Conservation (phyloP, 1,140 invertebrate genomes). For the Magallana ariakensis region DNA sequence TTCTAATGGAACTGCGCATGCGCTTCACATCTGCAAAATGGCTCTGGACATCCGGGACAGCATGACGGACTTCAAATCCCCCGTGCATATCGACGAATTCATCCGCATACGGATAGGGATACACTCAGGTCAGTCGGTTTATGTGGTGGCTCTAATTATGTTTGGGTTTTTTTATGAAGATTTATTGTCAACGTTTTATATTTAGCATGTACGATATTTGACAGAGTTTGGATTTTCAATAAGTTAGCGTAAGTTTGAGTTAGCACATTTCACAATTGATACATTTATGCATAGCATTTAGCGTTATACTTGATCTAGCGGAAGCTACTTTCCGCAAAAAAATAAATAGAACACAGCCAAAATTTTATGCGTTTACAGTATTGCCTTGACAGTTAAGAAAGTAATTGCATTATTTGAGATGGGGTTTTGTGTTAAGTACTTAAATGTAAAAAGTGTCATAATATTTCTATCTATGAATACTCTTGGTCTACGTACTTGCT, state of each 20-base stretch:
- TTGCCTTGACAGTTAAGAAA: too few species aligned
- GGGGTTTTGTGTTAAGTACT: too few species aligned
- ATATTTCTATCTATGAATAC: too few species aligned
- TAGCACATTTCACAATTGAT: not conserved
- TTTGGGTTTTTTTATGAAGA: not conserved
- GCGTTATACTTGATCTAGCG: too few species aligned
- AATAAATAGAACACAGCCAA: too few species aligned
- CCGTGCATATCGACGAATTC: slow-evolving; percentile 88
- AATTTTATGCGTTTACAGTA: too few species aligned
- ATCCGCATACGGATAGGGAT: slow-evolving; percentile 90
- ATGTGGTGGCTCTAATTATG: not conserved
- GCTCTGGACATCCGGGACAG: slow-evolving; percentile 83
- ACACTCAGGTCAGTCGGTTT: slow-evolving; percentile 78
- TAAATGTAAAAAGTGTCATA: too few species aligned
- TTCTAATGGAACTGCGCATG: slow-evolving; percentile 87
- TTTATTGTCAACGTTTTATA: not conserved
- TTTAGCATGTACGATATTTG: not conserved
- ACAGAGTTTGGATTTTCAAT: not conserved
- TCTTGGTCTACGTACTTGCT: too few species aligned
- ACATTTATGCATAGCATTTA: not conserved
- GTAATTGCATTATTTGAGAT: too few species aligned
- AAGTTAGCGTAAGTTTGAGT: too few species aligned
- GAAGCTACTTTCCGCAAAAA: too few species aligned
- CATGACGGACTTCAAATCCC: slow-evolving; percentile 89
- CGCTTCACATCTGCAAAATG: slow-evolving; percentile 87